Conservation (phyloP, 2,888 invertebrate species). For the Leptarthrus brevirostris region DNA sequence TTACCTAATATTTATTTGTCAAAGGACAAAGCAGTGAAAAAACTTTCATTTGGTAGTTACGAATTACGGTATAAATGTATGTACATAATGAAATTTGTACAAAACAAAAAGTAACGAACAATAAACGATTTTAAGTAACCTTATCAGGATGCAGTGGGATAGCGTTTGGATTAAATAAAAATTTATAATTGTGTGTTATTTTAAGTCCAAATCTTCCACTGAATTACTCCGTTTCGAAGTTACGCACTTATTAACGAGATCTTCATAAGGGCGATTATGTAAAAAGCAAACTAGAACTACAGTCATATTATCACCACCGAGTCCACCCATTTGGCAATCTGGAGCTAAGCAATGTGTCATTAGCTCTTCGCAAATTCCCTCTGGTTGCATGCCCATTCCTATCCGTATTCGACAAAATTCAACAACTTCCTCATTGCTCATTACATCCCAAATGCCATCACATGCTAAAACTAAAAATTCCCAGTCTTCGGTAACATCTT, state of each 20-base stretch:
- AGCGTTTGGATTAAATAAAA: background rate
- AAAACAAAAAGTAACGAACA: background rate
- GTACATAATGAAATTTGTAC: background rate
- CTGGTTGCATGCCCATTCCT: conserved; percentile 85
- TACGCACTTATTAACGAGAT: conserved; percentile 63
- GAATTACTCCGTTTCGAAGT: conserved; percentile 45
- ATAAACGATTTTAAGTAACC: conserved; percentile 17
- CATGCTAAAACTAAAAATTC: conserved; percentile 97
- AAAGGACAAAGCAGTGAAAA: background rate
- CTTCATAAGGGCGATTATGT: conserved; percentile 64
- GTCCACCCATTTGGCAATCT: conserved; percentile 95
- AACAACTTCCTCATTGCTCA: conserved; percentile 94
- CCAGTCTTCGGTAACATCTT: conserved; percentile 86
- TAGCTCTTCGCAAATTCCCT: conserved; percentile 94
- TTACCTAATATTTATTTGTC: background rate
- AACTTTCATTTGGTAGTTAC: background rate
- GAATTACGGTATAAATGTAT: conserved; percentile 1
- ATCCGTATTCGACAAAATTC: conserved; percentile 89
- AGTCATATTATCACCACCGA: conserved; percentile 99
- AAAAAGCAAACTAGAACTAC: conserved; percentile 86
- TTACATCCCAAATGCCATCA: conserved; percentile 99
- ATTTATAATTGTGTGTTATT: conserved; percentile 43
- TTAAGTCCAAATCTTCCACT: conserved; percentile 51
- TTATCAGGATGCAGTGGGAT: conserved; percentile 31
- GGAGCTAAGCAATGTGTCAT: conserved; percentile 96